Base-by-base conservation (phyloP, 2,797 vertebrate species). In the Cephalopachus bancanus region DNA sequence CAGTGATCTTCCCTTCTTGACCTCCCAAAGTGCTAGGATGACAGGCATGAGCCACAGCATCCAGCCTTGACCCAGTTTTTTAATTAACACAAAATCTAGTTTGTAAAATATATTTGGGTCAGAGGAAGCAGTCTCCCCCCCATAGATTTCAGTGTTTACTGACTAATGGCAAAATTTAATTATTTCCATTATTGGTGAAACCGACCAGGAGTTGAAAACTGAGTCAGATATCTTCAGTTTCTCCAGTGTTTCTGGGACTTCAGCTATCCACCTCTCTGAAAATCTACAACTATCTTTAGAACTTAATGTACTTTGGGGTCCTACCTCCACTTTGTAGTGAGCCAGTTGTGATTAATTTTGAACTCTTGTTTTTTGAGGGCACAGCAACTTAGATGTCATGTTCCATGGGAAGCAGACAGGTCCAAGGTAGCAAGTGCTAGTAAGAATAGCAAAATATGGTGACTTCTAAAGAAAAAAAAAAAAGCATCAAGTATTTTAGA, bases 331-430 rank as follows among this genome's bases (percentile, higher is more conserved):
- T 65, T 91, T 11, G 15, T 53, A 89, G 67, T 75, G 33, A 89
- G 49, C 28, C 33, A 76, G 30, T 10, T 84, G 12, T 91, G 72
- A 80, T 53, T 88, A 79, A 92, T 44, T 92, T 85, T 92, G 14
- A n/a, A 78, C 7, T 91, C 60, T 86, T 86, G 37, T 89, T 84
- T 95, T 84, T 83, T 83, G n/a, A 92, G 59, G 44, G 64, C 83
- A 83, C 22, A 9, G 7, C 65, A 76, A 37, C 67, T 84, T 92
- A 89, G 44, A 93, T 83, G 51, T 15, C 33, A 1, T 81, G 22
- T 90, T 7, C 67, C 17, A 10, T 26, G 60, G 24, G 67, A 26
- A 94, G 12, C 91, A 92, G 60, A 78, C 55, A 55, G 37, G 7
- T 90, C 64, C 94, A 59, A 90, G 55, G n/a, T 71, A 81, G 53